Base-by-base conservation (phyloP, 2,888 invertebrate species). In the Heliconius ethilla region DNA sequence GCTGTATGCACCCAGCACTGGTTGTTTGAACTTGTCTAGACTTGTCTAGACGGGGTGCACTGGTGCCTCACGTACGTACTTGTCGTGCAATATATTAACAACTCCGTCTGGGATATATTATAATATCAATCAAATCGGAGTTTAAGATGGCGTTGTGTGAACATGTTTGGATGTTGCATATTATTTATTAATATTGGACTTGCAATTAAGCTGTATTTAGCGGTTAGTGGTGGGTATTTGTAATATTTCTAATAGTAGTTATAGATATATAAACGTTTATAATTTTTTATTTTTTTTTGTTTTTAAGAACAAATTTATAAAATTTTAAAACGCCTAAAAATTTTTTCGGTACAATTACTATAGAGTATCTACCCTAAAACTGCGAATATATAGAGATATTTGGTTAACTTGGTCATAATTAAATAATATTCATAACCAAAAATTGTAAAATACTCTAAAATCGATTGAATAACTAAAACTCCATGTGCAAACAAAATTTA, bases 1-100 rank as follows among this genome's bases (percentile, higher is more conserved):
- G 80, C 40, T 78, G 83, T 84, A 84, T 83, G 82, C 78, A 81
- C 75, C 81, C 79, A 80, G 77, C 81, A 82, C 84, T 82, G 84
- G 83, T 74, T 75, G 76, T 78, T 75, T 59, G 51, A 77, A 77
- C 80, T 80, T 72, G 85, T 84, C 85, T 84, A 85, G 85, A 77
- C 81, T 80, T 72, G 85, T 84, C 85, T 84, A 85, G 85, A 84
- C 83, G 75, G 81, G 80, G 80, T 81, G 76, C 59, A 79, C 73
- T 70, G 81, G 80, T 81, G 81, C 80, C 81, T 79, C 79, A 81
- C 81, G 82, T 82, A 80, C 25, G 25, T 69, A 69, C 80, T 79
- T 80, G 40, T 75, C 79, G 78, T 37, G 63, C 70, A 80, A 79
- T 76, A 80, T 75, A 72, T 80, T 81, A 79, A 78, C 77, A 80